phyloP scores from a whole-genome alignment of 2,888 invertebrate species.

The Cataglyphis cursor region DNA sequence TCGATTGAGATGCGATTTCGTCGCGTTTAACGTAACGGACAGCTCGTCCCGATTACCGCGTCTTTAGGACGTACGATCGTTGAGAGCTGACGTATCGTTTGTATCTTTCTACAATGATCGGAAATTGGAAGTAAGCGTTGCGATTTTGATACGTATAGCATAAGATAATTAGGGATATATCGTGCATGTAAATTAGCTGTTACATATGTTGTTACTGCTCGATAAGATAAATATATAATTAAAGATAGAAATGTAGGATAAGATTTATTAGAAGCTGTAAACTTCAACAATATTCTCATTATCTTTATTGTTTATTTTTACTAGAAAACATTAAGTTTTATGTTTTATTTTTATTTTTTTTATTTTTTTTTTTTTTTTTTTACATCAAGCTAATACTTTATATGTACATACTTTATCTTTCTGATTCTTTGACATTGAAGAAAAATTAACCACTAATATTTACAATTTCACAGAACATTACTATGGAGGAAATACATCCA shows the following conservation, averaged over 20 bases:
- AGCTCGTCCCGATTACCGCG: too few relatives aligned
- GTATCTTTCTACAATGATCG: too few relatives aligned
- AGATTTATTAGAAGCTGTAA: too few relatives aligned
- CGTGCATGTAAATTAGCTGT: not conserved
- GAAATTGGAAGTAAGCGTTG: not conserved
- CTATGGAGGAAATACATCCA: constrained; percentile 84
- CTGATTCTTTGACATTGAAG: not conserved
- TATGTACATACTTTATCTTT: not conserved
- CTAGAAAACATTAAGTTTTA: not conserved
- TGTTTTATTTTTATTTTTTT: not conserved
- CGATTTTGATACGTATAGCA: not conserved
- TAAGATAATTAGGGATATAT: not conserved
- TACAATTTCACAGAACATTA: constrained; percentile 51
- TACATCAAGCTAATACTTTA: not conserved
- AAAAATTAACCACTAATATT: constrained; percentile 14
- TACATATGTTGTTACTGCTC: not conserved
- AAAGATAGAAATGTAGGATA: not conserved
- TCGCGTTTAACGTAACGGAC: not conserved
- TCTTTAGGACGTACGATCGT: not conserved
- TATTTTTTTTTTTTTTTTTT: not conserved
- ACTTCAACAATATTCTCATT: not conserved
- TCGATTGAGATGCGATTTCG: not conserved
- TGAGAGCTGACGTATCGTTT: not conserved
- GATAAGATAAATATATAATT: not conserved
- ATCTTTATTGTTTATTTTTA: not conserved